A percentile compares a stretch with the other conserved stretches of the same genome.
These are phyloP conservation scores for Thalpophila matura DNA, from an alignment of 2,888 invertebrate genomes.

Conservation along the genomic window DNA sequence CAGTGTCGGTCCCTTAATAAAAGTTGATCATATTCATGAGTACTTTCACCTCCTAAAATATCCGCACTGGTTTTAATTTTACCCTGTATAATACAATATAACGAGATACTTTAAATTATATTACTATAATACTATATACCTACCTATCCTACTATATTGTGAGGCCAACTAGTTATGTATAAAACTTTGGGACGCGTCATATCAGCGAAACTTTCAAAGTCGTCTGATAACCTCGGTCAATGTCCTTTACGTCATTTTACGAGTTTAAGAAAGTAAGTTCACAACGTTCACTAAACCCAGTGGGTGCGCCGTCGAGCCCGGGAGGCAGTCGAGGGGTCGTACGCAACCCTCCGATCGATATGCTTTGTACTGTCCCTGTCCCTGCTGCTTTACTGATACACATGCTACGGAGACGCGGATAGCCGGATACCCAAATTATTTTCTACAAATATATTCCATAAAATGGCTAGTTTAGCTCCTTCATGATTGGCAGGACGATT, in stretches of 20 bases:
- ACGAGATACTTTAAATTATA: no score
- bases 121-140: no score
- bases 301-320: slow-evolving; percentile 47
- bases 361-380: slow-evolving; percentile 59
- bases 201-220: slow-evolving; percentile 73
- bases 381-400: slow-evolving; percentile 35
- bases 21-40: no score
- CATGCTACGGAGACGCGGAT: background rate
- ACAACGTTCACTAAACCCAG: slow-evolving; percentile 55
- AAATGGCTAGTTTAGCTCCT: background rate
- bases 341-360: slow-evolving; percentile 77
- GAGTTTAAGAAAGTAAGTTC: slow-evolving; percentile 51
- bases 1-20: no score
- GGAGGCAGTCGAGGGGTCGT: slow-evolving; percentile 53
- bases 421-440: slow-evolving; percentile 6
- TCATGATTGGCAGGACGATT: no score
- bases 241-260: slow-evolving; percentile 68
- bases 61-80: no score
- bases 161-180: no score
- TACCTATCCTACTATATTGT: no score
- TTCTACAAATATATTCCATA: background rate
- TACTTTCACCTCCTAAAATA: no score
- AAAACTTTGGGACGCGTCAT: slow-evolving; percentile 24
- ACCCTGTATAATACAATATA: no score
- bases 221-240: slow-evolving; percentile 74